Evolutionary conservation across 30 jellyfish, hydroid and myxozoan species (phyloP), one percentile per base, ranked within the genome.

Genomic region (Haliclystus octoradiatus): DNA sequence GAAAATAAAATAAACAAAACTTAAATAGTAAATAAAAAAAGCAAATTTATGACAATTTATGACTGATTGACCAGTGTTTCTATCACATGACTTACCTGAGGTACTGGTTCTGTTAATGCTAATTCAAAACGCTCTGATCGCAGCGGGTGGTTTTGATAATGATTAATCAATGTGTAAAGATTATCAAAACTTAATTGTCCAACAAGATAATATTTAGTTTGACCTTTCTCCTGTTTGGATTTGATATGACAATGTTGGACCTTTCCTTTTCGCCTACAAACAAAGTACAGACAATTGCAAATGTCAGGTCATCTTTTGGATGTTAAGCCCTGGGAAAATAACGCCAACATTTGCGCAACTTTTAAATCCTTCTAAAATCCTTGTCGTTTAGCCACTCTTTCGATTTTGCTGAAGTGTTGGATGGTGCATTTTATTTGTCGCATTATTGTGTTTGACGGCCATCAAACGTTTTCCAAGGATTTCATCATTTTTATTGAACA

Each of bases 191-290:
- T 63, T 35, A 81, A 72, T 52, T 75, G 97, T 29, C 92, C 97
- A 29, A 88, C 93, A 3, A 88, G 68, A 52, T 49, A 88, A 73
- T 88, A 88, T 62, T 88, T 88, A 51, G 94, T 73, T 13, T 50
- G 62, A 40, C 97, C 97, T 32, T 60, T 80, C 35, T 75, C 85
- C 25, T 76, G 94, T 34, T 80, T 71, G 32, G 95, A 88, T 71
- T 83, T 88, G 52, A 88, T 88, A 66, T 75, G 97, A 71, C 97
- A 88, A 71, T 88, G 97, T 50, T 88, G 97, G 31, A 88, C 97
- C 57, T 69, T 75, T 70, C 70, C 75, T 50, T 57, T 30, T 32
- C 94, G 75, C 94, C 94, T 81, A 40, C 9, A 40, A n/a, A n/a
- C n/a, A n/a, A n/a, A n/a, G n/a, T n/a, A n/a, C n/a, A n/a, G n/a